Evolutionary conservation across 2,113 vertebrate genomes (phyloP).

Genomic region (Nansenia antarctica): DNA sequence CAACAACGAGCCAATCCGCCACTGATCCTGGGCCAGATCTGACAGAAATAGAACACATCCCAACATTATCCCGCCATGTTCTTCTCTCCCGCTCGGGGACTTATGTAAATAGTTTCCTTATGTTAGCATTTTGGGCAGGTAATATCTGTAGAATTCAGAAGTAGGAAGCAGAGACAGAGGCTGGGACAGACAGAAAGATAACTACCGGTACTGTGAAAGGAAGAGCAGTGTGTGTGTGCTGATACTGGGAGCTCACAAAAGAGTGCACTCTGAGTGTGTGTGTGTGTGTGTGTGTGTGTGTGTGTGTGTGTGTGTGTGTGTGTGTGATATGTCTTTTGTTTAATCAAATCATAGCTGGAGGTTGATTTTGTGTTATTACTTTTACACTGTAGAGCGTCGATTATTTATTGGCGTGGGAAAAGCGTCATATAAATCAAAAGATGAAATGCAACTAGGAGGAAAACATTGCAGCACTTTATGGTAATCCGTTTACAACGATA

Average conservation of each 20-base stretch:
- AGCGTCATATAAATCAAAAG: conserved; percentile 15
- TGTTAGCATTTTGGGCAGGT: conserved; percentile 29
- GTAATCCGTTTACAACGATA: neutral
- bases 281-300: too few species aligned
- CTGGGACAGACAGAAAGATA: conserved; percentile 38
- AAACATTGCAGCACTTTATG: neutral
- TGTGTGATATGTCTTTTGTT: conserved; percentile 11
- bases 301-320: too few species aligned
- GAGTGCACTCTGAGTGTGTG: too few species aligned
- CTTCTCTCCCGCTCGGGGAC: neutral
- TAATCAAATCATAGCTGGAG: conserved; percentile 54
- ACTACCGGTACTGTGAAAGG: neutral
- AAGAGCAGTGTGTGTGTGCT: neutral
- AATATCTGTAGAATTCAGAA: neutral
- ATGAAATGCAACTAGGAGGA: conserved; percentile 9
- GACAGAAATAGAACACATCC: conserved; percentile 61
- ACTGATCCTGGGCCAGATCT: conserved; percentile 46
- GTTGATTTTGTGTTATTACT: conserved; percentile 51
- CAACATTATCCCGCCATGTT: conserved; percentile 37
- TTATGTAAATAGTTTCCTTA: conserved; percentile 54
- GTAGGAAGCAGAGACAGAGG: neutral
- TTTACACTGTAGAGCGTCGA: conserved; percentile 25
- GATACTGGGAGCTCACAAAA: conserved; percentile 6
- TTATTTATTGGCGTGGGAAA: neutral
- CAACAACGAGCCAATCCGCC: conserved; percentile 34